These are phyloP conservation scores for Anaspis maculata DNA, from an alignment of 2,888 invertebrate genomes.

Conservation along the genomic window DNA sequence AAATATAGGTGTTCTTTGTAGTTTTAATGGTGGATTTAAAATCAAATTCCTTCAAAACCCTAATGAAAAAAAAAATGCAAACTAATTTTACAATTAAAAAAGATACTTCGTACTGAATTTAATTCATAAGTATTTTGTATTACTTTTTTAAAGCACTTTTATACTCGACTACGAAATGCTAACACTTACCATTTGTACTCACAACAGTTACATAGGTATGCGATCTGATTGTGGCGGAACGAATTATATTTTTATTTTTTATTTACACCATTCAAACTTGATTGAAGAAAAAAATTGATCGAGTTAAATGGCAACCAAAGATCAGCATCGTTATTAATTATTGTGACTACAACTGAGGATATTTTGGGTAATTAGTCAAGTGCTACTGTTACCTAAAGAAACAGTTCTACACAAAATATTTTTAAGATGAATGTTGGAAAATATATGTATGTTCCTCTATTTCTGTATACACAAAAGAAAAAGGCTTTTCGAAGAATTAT, in stretches of 20 bases:
- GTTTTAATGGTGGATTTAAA: no score
- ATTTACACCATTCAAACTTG: no score
- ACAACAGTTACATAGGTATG: constrained; percentile 8
- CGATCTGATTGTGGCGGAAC: no score
- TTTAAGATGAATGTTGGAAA: constrained; percentile 17
- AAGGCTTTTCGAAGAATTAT: constrained; percentile 12
- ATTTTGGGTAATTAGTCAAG: constrained; percentile 16
- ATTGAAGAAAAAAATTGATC: no score
- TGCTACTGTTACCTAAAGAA: constrained; percentile 19
- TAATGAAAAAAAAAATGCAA: no score
- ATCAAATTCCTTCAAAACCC: no score
- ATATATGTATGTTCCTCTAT: constrained; percentile 18
- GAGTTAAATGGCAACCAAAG: no score
- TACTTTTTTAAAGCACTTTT: constrained; percentile 27
- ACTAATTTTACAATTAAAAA: constrained; percentile 23
- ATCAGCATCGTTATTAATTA: no score
- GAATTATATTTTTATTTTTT: no score
- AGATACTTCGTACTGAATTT: constrained; percentile 28
- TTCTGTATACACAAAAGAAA: constrained; percentile 16
- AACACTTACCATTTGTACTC: constrained; percentile 15
- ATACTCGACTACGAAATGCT: constrained; percentile 17
- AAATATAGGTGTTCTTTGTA: no score
- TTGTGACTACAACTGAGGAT: constrained; percentile 14
- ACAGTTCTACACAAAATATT: constrained; percentile 16
- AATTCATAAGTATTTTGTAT: constrained; percentile 25